A percentile compares a stretch with the other conserved stretches of the same genome.
Evolutionary conservation across 1,140 invertebrate species (phyloP).

Genomic region (Drosophila biarmipes): DNA sequence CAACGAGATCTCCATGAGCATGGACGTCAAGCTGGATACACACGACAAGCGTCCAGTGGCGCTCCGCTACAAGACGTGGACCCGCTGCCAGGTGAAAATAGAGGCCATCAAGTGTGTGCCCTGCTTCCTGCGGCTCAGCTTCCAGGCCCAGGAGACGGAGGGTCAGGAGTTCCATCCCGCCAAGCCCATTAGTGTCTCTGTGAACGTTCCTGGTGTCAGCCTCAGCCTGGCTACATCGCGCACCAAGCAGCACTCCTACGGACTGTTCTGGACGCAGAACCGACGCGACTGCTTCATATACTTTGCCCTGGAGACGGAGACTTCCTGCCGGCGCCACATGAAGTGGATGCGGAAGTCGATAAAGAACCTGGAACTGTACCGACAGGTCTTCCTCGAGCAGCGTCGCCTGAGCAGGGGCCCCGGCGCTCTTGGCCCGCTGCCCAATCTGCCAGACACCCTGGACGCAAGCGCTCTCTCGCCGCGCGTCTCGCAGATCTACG

Average conservation of each 20-base stretch:
- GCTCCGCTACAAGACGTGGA: slow-evolving; percentile 75
- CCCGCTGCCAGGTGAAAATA: slow-evolving; percentile 78
- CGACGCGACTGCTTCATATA: slow-evolving; percentile 81
- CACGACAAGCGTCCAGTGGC: slow-evolving; percentile 78
- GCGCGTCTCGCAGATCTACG: slow-evolving; percentile 79
- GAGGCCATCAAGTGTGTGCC: slow-evolving; percentile 84
- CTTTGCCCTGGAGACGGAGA: slow-evolving; percentile 77
- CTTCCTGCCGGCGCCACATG: slow-evolving; percentile 73
- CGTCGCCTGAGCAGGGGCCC: slow-evolving; percentile 67
- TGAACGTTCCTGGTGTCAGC: slow-evolving; percentile 78
- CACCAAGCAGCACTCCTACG: slow-evolving; percentile 79
- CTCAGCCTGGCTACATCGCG: slow-evolving; percentile 75
- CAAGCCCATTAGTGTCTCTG: slow-evolving; percentile 59
- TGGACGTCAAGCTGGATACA: slow-evolving; percentile 83
- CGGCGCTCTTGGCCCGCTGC: slow-evolving; percentile 68
- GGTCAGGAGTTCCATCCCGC: slow-evolving; percentile 7
- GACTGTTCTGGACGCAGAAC: slow-evolving; percentile 82
- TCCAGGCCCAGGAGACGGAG: slow-evolving; percentile 31
- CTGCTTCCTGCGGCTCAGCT: slow-evolving; percentile 76
- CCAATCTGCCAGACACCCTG: slow-evolving; percentile 65
- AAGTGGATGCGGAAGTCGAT: slow-evolving; percentile 84
- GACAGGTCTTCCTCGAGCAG: slow-evolving; percentile 75
- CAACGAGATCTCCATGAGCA: slow-evolving; percentile 81
- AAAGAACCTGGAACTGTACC: slow-evolving; percentile 80
- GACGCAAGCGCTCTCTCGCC: slow-evolving; percentile 64